Conservation (phyloP, 2,113 vertebrate genomes). For the Phasianus colchicus region DNA sequence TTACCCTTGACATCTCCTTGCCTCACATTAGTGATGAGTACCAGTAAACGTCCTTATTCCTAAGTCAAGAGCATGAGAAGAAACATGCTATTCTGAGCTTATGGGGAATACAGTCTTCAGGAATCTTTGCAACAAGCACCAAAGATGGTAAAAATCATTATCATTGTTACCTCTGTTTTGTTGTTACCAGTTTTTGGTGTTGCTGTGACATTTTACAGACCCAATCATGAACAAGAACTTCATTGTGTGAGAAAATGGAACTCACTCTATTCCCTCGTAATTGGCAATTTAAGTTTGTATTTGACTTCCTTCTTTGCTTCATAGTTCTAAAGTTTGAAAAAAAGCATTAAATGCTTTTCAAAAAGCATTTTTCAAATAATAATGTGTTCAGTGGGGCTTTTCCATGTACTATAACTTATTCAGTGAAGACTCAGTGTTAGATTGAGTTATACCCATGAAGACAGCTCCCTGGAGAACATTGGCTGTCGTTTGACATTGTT, state of each 20-base stretch:
- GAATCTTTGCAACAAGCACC: background rate
- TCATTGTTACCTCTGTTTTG: accelerated
- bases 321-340: background rate
- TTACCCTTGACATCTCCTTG: background rate
- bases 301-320: background rate
- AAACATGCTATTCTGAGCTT: background rate
- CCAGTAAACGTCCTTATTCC: background rate
- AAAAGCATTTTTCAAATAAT: background rate
- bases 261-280: background rate
- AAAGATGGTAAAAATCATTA: background rate
- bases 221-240: background rate
- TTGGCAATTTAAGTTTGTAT: background rate
- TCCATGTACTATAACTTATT: background rate
- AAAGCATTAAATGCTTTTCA: background rate
- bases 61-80: background rate
- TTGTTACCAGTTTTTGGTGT: background rate
- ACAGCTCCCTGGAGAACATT: background rate
- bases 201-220: background rate
- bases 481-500: background rate
- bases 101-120: background rate
- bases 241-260: background rate
- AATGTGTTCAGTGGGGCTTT: background rate
- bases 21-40: background rate
- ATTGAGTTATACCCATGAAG: background rate
- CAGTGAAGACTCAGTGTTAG: background rate